Base-by-base conservation (phyloP, 2,797 vertebrate species). In the Tarsius wallacei region DNA sequence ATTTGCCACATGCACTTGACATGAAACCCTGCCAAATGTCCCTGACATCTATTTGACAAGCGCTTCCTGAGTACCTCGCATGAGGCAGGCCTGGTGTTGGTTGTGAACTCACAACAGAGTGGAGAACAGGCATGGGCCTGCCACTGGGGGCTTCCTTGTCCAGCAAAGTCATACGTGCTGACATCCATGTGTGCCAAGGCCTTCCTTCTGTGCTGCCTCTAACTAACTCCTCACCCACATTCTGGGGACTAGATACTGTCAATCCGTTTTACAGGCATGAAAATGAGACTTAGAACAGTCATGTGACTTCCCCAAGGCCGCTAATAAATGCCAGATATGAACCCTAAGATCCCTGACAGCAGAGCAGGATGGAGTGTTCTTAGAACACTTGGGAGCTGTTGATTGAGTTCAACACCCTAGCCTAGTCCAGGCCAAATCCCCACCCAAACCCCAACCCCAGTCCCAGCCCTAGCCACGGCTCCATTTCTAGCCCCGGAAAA, bases 121-220 rank as follows among this genome's bases (percentile, higher is more conserved):
- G 24, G 19, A 2, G 9, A 73, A 36, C 33, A 42, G 95, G 22
- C 10, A 5, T 0, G 9, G 71, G 61, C 33, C 21, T 22, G 66
- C 36, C 21, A 5, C 28, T 1, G 2, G 0, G 5, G 36, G 66
- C 80, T 33, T 42, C 70, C 64, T 42, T 11, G 4, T 22, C 59
- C 13, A 7, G 91, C 10, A 28, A 24, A 36, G 49, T 24, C 10
- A 16, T 7, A 12, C 16, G 9, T 28, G 36, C 70, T 36, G 1
- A 33, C 0, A 1, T 36, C 12, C 1, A 7, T 31, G 76, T 19
- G 24, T 0, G 13, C 24, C 10, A 22, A 53, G 82, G 2, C 6
- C 63, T 80, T 13, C 12, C 6, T 80, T 13, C 12, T 5, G 0
- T 6, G 21, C 33, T 73, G 36, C 12, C 4, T 22, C 36, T 26